Evolutionary conservation across 2,113 vertebrate species (phyloP).

Genomic region (Petrocephalus microphthalmus): DNA sequence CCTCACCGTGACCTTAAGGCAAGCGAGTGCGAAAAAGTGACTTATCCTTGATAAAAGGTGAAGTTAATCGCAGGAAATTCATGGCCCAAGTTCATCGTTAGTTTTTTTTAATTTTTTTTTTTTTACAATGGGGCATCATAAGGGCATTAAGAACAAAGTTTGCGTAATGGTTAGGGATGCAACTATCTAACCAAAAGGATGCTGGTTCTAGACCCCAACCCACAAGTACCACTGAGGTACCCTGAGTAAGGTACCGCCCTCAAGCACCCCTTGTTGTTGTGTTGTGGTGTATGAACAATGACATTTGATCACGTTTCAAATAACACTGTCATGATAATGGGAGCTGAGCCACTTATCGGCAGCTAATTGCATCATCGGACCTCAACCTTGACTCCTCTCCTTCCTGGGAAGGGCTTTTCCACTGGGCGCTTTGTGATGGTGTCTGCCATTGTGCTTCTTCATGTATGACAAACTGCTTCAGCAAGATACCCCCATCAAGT

Average conservation of each 20-base stretch:
- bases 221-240: too few relatives aligned
- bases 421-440: not conserved
- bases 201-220: too few relatives aligned
- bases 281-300: too few relatives aligned
- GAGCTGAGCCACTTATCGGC: not conserved
- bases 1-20: not conserved
- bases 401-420: too few relatives aligned
- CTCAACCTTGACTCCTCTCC: not conserved
- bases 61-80: not conserved
- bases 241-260: too few relatives aligned
- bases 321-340: not conserved
- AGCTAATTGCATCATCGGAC: not conserved
- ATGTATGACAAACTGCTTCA: not conserved
- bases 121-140: not conserved
- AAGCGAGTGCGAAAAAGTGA: not conserved
- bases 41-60: constrained; percentile 5
- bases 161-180: too few relatives aligned
- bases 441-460: not conserved
- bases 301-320: too few relatives aligned
- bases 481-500: not conserved
- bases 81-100: not conserved
- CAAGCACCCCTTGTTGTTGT: too few relatives aligned
- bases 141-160: not conserved
- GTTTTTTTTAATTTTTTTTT: not conserved
- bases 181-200: too few relatives aligned